These are phyloP conservation scores for Beroe forskalii DNA, from an alignment of 37 sponge, comb jelly and placozoan genomes.

Conservation along the genomic window DNA sequence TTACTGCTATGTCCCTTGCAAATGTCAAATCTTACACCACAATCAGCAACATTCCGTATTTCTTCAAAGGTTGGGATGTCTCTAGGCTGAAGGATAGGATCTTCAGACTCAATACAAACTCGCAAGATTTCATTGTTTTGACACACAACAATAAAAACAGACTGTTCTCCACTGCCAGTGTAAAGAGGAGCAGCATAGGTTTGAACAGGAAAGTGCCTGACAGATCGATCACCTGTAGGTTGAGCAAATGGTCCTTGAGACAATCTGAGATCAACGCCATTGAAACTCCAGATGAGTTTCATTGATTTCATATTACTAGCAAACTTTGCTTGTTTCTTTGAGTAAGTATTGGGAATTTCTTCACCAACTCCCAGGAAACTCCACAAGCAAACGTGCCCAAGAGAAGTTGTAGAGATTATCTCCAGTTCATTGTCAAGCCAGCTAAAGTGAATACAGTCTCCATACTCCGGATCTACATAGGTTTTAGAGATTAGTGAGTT, in stretches of 20 bases:
- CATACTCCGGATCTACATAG: background rate
- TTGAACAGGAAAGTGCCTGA: background rate
- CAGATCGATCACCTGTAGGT: background rate
- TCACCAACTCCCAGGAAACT: background rate
- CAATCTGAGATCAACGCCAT: background rate
- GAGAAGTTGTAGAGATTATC: background rate
- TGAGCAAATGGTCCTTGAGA: slow-evolving; percentile 39
- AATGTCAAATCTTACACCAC: background rate
- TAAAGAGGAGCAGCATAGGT: slow-evolving; percentile 30
- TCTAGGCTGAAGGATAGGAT: background rate
- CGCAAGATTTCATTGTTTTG: background rate
- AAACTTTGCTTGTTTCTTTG: background rate
- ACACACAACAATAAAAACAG: slow-evolving; percentile 18
- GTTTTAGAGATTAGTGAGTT: background rate
- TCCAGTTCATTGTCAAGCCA: slow-evolving; percentile 21
- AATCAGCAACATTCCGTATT: background rate
- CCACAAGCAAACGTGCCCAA: background rate
- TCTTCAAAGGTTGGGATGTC: background rate
- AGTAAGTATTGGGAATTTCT: background rate
- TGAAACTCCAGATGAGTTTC: slow-evolving; percentile 15
- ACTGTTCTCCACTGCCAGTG: slow-evolving; percentile 18
- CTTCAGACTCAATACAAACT: background rate
- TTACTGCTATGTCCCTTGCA: slow-evolving; percentile 26
- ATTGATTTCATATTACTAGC: background rate
- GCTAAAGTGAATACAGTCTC: background rate